Base-by-base conservation (phyloP, 2,113 vertebrate species). In the Ceyx cyanopectus region DNA sequence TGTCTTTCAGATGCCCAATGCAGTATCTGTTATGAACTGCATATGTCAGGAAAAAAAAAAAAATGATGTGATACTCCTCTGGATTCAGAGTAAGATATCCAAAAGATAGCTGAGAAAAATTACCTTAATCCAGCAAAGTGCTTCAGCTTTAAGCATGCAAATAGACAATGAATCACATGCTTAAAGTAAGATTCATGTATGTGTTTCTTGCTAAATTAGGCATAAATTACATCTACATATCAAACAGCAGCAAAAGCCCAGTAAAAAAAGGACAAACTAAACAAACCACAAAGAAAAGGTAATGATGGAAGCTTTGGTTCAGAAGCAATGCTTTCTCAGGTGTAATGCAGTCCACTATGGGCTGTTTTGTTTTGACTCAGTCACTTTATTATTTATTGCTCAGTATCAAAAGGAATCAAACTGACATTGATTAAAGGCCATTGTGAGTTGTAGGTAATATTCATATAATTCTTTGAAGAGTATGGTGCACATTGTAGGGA, bases 321-420 rank as follows among this genome's bases (percentile, higher is more conserved):
- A 75, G 81, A 94, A 95, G 87, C 78, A 94, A 89, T 74, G 65
- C 24, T 95, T 76, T 84, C 72, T 73, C 62, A 91, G 75, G 51
- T 83, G 88, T 79, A 87, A 95, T 78, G 85, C 74, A 88, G 84
- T 85, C 85, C 63, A 94, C 77, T 78, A 92, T 69, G 82, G 77
- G 90, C 78, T 96, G 72, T 82, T 94, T 92, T 79, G 34, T 85
- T 96, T 95, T 90, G 41, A 87, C 65, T 91, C 93, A 91, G 85
- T 90, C 57, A 85, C 88, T 96, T 96, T 94, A 96, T 96, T 97
- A 85, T 94, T 97, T 98, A 98, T 98, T 98, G 97, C 96, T 97
- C 85, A 80, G 95, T 96, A 97, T 97, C 95, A 98, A 97, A 97
- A 97, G 80, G 93, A 95, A 96, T 94, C 72, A 91, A 97, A 97